Conservation (phyloP, 2,888 invertebrate species). For the Cantharis lateralis region DNA sequence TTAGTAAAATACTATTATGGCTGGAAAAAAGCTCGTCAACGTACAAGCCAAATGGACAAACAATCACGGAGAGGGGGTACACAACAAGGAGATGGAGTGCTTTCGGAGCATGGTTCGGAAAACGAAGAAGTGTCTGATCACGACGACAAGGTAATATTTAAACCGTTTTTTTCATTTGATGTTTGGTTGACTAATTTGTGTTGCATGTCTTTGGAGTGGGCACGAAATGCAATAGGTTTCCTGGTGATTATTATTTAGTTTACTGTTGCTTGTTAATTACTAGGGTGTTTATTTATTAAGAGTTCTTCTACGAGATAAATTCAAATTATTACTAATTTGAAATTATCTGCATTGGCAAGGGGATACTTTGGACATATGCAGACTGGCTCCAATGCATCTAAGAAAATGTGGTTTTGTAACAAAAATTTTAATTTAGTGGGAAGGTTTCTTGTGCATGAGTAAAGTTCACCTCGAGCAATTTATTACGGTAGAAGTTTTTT, state of each 20-base stretch:
- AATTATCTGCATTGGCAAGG: not conserved
- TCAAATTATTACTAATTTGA: not conserved
- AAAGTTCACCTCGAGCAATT: not conserved
- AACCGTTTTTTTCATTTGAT: not conserved
- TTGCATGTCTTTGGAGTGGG: conserved; percentile 1
- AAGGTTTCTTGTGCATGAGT: not conserved
- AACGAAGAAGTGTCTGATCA: conserved; percentile 82
- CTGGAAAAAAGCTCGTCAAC: conserved; percentile 94
- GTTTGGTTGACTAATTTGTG: not conserved
- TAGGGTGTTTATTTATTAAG: not conserved
- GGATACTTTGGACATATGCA: not conserved
- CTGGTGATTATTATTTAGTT: not conserved
- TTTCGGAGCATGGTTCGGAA: conserved; percentile 82
- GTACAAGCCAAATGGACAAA: conserved; percentile 92
- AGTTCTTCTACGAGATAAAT: not conserved
- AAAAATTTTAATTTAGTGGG: not conserved
- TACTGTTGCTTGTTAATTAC: not conserved
- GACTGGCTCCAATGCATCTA: not conserved
- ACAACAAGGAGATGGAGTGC: conserved; percentile 70
- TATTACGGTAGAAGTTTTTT: not conserved
- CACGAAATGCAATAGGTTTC: not conserved
- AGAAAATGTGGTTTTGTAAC: not conserved
- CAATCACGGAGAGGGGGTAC: conserved; percentile 72
- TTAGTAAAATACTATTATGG: conserved; percentile 97
- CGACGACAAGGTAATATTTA: conserved; percentile 79